phyloP scores from a whole-genome alignment of 1,140 invertebrate genomes.

The Drosophila leontia region DNA sequence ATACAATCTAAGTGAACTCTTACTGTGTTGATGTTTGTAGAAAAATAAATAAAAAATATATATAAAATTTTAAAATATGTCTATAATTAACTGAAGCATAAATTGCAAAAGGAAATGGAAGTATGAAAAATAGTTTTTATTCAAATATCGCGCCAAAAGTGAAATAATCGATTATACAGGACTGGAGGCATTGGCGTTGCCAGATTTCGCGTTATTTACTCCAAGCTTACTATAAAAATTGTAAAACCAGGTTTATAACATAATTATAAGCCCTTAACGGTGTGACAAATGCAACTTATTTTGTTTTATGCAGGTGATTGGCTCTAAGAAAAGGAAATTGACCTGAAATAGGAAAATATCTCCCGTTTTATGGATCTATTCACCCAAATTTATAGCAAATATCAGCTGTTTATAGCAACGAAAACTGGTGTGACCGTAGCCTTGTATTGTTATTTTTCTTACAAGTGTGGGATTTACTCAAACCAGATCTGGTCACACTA shows the following conservation, averaged over 20 bases:
- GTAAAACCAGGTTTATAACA: background rate
- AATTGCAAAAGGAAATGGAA: background rate
- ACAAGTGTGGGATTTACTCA: background rate
- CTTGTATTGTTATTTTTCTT: background rate
- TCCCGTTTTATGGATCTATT: background rate
- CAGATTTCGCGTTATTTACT: background rate
- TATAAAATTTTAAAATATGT: constrained; percentile 1
- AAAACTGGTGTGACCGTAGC: background rate
- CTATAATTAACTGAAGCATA: background rate
- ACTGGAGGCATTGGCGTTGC: background rate
- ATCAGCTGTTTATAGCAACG: background rate
- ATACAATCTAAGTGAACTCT: constrained; percentile 37
- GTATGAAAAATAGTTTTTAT: background rate
- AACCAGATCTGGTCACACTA: constrained; percentile 2
- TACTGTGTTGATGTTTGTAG: constrained; percentile 50
- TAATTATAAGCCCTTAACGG: background rate
- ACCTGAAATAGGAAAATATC: background rate
- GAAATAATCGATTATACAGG: background rate
- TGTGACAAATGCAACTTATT: background rate
- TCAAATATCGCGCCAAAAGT: background rate
- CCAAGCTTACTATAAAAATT: background rate
- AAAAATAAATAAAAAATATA: constrained; percentile 48
- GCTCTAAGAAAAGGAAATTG: too few relatives aligned
- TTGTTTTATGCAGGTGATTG: background rate
- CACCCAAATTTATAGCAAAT: background rate